These are phyloP conservation scores for Sparidentex hasta DNA, from an alignment of 2,797 vertebrate species.

Conservation along the genomic window DNA sequence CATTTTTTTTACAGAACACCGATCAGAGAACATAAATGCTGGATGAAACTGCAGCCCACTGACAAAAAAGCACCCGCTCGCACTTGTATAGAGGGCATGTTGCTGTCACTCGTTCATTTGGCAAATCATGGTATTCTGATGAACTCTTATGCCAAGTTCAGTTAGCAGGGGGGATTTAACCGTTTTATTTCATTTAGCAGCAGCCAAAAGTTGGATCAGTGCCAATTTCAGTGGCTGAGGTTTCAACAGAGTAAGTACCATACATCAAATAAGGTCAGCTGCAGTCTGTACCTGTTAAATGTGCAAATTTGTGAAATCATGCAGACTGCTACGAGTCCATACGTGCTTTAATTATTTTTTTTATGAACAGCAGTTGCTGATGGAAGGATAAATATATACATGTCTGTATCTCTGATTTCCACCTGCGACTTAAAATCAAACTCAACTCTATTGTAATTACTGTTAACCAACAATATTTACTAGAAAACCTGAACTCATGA, in stretches of 20 bases:
- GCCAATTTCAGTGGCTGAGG: conserved; percentile 38
- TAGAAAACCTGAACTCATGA: not conserved
- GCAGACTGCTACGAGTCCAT: not conserved
- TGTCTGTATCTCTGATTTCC: not conserved
- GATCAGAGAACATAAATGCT: conserved; percentile 17
- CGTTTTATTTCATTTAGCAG: conserved; percentile 51
- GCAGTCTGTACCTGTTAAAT: conserved; percentile 34
- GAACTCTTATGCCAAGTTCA: conserved; percentile 35
- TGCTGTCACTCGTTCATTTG: conserved; percentile 39
- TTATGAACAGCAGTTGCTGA: not conserved
- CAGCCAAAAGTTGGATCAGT: conserved; percentile 33
- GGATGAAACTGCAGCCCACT: not conserved
- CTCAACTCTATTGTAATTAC: not conserved
- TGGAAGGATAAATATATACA: not conserved
- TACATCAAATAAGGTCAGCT: conserved; percentile 35
- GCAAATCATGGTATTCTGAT: conserved; percentile 45
- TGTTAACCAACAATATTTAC: not conserved
- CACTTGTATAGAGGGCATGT: conserved; percentile 15
- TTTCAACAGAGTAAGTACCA: conserved; percentile 33
- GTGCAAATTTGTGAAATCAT: not conserved
- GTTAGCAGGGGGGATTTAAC: conserved; percentile 30
- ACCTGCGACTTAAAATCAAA: not conserved
- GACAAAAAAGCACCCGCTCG: not conserved
- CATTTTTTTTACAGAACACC: conserved; percentile 12
- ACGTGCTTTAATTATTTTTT: not conserved